A percentile compares a stretch with the other conserved stretches of the same genome.
Conservation (phyloP, 2,797 vertebrate genomes). For the Liasis olivaceus region DNA sequence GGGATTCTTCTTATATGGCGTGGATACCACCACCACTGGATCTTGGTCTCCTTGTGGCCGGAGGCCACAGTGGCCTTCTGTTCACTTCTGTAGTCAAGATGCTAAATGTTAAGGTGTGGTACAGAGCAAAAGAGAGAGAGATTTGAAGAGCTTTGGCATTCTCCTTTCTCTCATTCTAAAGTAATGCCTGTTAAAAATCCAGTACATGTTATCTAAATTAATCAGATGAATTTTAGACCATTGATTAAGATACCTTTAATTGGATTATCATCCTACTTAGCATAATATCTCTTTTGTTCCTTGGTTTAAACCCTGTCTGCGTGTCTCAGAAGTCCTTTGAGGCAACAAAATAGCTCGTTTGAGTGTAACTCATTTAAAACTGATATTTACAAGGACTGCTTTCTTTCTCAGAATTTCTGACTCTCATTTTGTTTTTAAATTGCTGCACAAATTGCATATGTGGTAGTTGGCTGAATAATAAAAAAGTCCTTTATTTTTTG, state of each 20-base stretch:
- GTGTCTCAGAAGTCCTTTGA: background rate
- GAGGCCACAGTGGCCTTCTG: background rate
- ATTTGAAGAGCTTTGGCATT: background rate
- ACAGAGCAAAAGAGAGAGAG: background rate
- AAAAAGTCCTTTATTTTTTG: slow-evolving; percentile 50
- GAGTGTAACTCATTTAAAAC: slow-evolving; percentile 26
- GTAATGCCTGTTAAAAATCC: background rate
- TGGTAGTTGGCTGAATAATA: slow-evolving; percentile 50
- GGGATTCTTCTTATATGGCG: background rate
- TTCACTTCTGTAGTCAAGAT: background rate
- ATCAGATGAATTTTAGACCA: background rate
- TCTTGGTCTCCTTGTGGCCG: background rate
- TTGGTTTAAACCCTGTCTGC: background rate
- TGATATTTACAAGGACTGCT: slow-evolving; percentile 17
- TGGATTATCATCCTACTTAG: background rate
- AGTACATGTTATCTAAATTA: background rate
- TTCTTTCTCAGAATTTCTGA: slow-evolving; percentile 46
- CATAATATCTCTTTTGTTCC: background rate
- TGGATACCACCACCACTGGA: background rate
- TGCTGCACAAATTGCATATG: slow-evolving; percentile 39
- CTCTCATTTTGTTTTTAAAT: slow-evolving; percentile 43
- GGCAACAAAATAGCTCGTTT: background rate
- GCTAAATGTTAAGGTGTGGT: background rate
- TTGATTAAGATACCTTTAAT: background rate
- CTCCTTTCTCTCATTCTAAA: background rate